Percentiles rank a stretch among this genome's conserved stretches.
phyloP scores from a whole-genome alignment of 1,140 invertebrate genomes.

The Muscidifurax raptorellus region DNA sequence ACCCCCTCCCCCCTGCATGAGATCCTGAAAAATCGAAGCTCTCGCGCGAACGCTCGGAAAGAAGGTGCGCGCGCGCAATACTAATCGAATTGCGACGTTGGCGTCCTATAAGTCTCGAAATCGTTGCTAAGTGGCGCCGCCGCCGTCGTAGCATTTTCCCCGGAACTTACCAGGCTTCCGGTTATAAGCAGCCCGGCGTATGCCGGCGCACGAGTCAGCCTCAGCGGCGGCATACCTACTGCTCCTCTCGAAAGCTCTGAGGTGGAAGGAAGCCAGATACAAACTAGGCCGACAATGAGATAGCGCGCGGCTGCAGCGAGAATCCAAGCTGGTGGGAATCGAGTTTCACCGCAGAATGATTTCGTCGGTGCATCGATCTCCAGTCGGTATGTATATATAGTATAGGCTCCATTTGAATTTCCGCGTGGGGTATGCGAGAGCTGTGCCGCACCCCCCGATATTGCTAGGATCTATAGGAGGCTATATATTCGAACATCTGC shows the following conservation, averaged over 20 bases:
- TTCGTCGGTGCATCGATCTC: constrained; percentile 6
- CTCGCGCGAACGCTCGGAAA: not conserved
- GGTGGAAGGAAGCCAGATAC: constrained; percentile 67
- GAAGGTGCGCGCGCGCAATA: not conserved
- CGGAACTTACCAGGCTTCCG: constrained; percentile 64
- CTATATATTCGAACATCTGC: no score
- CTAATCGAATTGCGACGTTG: not conserved
- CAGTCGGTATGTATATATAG: no score
- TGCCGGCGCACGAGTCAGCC: constrained; percentile 28
- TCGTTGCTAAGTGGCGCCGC: constrained; percentile 53
- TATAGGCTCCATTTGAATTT: not conserved
- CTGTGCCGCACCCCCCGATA: no score
- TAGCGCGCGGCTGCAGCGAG: constrained; percentile 28
- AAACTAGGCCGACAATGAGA: constrained; percentile 66
- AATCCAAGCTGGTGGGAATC: constrained; percentile 49
- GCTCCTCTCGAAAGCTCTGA: constrained; percentile 41
- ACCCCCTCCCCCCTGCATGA: not conserved
- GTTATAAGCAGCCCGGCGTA: constrained; percentile 34
- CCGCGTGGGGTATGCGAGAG: no score
- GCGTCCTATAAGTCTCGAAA: constrained; percentile 12
- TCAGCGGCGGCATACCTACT: constrained; percentile 32
- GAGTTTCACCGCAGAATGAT: constrained; percentile 30
- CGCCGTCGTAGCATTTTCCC: constrained; percentile 46
- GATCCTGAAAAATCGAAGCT: not conserved
- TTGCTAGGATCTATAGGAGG: no score